Evolutionary conservation across 2,113 vertebrate genomes (phyloP).

Genomic region (Megalops atlanticus): DNA sequence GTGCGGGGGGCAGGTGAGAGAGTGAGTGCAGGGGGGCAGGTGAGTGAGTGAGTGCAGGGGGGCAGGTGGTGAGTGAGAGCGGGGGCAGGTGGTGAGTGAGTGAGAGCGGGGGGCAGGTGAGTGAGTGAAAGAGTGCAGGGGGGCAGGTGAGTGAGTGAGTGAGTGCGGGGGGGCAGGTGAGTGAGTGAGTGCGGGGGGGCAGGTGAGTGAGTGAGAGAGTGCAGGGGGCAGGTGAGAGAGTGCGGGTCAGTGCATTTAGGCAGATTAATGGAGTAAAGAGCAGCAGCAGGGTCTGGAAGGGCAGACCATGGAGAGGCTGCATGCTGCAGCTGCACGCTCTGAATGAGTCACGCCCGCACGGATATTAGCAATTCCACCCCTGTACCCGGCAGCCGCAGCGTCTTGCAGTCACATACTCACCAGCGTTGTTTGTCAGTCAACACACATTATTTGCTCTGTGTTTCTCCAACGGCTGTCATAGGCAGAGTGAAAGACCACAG

Average conservation of each 20-base stretch:
- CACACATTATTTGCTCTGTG: neutral
- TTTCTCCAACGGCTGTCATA: neutral
- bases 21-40: too few species aligned
- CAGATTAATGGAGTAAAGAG: neutral
- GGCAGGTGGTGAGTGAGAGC: too few species aligned
- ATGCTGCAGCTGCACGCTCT: neutral
- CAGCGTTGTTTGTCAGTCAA: too few species aligned
- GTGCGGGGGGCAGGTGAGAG: too few species aligned
- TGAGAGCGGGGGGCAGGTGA: too few species aligned
- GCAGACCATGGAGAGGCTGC: neutral
- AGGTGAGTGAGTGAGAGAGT: neutral
- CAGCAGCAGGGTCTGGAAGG: neutral
- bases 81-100: too few species aligned
- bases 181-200: neutral
- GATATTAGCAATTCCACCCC: neutral
- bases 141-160: too few species aligned
- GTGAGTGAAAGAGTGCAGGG: too few species aligned
- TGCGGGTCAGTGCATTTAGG: too few species aligned
- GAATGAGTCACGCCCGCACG: neutral
- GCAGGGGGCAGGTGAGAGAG: too few species aligned
- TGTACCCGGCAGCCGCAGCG: neutral
- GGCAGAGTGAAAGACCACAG: neutral
- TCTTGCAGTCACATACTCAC: neutral
- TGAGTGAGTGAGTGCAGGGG: too few species aligned
- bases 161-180: too few species aligned